Evolutionary conservation across 2,113 vertebrate genomes (phyloP).

Genomic region (Hylia prasina): DNA sequence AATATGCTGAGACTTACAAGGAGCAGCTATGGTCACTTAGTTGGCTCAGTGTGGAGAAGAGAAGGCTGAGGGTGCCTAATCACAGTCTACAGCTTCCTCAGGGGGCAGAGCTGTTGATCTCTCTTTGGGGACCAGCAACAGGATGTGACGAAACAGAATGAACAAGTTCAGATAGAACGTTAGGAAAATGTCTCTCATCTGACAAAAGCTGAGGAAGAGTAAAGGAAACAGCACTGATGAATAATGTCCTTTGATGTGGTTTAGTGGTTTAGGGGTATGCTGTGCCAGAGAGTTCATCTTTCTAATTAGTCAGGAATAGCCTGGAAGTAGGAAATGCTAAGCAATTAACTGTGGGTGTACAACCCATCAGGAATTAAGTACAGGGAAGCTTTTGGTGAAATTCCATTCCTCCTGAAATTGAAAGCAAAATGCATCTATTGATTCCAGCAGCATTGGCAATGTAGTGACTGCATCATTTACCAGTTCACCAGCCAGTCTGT

Average conservation of each 20-base stretch:
- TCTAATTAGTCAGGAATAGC: not conserved
- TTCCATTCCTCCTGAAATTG: not conserved
- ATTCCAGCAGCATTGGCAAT: not conserved
- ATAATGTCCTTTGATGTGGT: not conserved
- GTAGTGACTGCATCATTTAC: not conserved
- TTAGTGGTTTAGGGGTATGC: not conserved
- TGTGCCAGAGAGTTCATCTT: not conserved
- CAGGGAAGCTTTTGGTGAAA: not conserved
- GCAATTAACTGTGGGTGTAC: not conserved
- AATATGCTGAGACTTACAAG: not conserved
- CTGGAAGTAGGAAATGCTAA: not conserved
- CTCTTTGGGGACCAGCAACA: not conserved
- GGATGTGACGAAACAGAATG: not conserved
- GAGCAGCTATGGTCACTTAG: not conserved
- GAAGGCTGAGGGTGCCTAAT: not conserved
- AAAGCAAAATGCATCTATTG: not conserved
- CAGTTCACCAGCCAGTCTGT: not conserved
- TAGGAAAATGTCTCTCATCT: not conserved
- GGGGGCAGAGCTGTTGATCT: not conserved
- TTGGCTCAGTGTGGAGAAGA: not conserved
- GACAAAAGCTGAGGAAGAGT: not conserved
- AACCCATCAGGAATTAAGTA: not conserved
- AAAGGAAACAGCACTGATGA: not conserved
- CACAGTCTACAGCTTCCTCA: not conserved
- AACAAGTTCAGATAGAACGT: not conserved